Evolutionary conservation across 2,113 vertebrate genomes (phyloP).

Genomic region (Nanorana parkeri): DNA sequence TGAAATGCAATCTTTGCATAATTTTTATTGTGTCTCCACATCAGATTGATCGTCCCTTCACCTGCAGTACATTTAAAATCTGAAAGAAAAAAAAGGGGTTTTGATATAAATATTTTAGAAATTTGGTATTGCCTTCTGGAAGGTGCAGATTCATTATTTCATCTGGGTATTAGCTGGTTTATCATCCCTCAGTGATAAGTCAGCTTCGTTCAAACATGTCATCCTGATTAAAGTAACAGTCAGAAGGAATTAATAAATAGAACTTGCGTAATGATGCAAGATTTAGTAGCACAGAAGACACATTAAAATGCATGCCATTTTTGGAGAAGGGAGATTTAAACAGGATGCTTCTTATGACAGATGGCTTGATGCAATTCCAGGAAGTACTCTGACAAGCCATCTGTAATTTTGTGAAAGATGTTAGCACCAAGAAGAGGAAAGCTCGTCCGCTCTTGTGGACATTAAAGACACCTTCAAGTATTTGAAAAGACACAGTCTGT

Average conservation of each 20-base stretch:
- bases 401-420: conserved; percentile 38
- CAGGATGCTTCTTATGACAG: conserved; percentile 29
- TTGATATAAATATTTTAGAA: conserved; percentile 32
- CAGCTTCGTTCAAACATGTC: background rate
- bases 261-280: conserved; percentile 9
- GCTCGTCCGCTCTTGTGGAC: background rate
- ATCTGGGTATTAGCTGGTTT: background rate
- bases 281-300: conserved; percentile 11
- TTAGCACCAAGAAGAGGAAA: conserved; percentile 21
- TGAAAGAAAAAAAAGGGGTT: background rate
- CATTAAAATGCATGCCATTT: conserved; percentile 38
- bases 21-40: conserved; percentile 32
- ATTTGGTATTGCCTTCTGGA: conserved; percentile 1
- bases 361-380: conserved; percentile 40
- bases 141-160: background rate
- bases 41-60: conserved; percentile 41
- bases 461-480: background rate
- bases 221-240: conserved; percentile 36
- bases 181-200: background rate
- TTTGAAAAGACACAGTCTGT: conserved; percentile 4
- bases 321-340: conserved; percentile 13
- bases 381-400: conserved; percentile 46
- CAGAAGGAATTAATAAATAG: conserved; percentile 43
- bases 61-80: conserved; percentile 26
- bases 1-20: conserved; percentile 39